Conservation (phyloP, 2,888 invertebrate genomes). For the Leptinotarsa rubiginosa region DNA sequence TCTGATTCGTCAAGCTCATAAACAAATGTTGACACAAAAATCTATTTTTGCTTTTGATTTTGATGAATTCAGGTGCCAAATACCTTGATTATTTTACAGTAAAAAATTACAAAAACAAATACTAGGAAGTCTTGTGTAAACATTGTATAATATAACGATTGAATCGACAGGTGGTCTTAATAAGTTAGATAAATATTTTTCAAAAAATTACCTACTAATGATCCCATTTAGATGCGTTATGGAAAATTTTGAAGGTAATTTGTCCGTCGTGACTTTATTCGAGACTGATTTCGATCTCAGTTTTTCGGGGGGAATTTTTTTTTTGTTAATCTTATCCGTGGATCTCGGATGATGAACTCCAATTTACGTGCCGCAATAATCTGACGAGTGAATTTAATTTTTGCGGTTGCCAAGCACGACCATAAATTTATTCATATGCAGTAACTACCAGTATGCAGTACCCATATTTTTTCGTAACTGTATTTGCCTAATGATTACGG, state of each 20-base stretch:
- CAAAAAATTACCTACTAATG: neutral
- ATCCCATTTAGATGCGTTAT: neutral
- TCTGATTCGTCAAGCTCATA: neutral
- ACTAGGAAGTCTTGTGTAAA: neutral
- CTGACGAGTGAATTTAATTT: neutral
- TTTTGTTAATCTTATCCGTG: neutral
- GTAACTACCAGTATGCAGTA: neutral
- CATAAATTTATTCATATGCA: neutral
- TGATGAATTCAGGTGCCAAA: neutral
- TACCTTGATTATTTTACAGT: neutral
- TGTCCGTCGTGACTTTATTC: neutral
- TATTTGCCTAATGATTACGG: neutral
- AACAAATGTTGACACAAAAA: neutral
- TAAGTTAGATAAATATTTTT: neutral
- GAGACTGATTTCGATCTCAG: neutral
- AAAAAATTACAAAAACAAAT: constrained; percentile 1
- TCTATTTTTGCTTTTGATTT: neutral
- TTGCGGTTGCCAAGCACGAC: neutral
- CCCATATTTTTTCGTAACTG: neutral
- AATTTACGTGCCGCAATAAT: constrained; percentile 1
- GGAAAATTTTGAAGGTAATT: neutral
- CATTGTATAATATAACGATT: neutral
- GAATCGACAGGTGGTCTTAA: neutral
- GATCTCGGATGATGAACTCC: neutral
- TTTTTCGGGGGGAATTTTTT: neutral